Percentiles rank a stretch among this genome's conserved stretches.
These are phyloP conservation scores for Alloplasta piceator DNA, from an alignment of 2,888 invertebrate genomes.

Conservation along the genomic window DNA sequence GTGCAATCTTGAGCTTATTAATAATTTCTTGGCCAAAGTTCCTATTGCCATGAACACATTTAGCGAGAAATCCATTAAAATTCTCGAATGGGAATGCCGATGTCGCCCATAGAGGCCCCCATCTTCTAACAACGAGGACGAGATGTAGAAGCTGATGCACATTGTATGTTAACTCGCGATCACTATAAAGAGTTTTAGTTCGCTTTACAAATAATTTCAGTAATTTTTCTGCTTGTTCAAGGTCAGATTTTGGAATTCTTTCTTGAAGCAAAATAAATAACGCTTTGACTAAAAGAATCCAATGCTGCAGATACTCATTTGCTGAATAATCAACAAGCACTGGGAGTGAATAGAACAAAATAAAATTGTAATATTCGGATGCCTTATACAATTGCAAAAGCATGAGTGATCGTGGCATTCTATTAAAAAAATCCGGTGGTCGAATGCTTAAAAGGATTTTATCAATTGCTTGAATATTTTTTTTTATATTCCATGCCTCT, in stretches of 20 bases:
- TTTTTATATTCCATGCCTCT: constrained; percentile 64
- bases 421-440: constrained; percentile 56
- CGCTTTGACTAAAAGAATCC: constrained; percentile 65
- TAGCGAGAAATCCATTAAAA: constrained; percentile 66
- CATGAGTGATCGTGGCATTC: constrained; percentile 51
- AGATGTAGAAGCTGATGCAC: constrained; percentile 69
- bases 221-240: constrained; percentile 44
- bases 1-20: constrained; percentile 61
- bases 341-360: constrained; percentile 68
- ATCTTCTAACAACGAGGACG: constrained; percentile 63
- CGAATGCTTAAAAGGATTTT: constrained; percentile 52
- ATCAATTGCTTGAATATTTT: constrained; percentile 48
- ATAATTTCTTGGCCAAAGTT: constrained; percentile 64
- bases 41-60: constrained; percentile 66
- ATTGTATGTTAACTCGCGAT: constrained; percentile 66
- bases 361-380: constrained; percentile 64
- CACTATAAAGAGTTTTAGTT: constrained; percentile 57
- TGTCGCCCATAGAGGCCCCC: constrained; percentile 69
- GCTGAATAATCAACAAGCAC: constrained; percentile 57
- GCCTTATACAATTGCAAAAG: constrained; percentile 62
- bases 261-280: constrained; percentile 64
- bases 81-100: constrained; percentile 70
- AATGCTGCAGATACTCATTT: constrained; percentile 66
- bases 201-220: constrained; percentile 67
- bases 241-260: constrained; percentile 11